Evolutionary conservation across 2,113 vertebrate genomes (phyloP).

Genomic region (Osmerus mordax): DNA sequence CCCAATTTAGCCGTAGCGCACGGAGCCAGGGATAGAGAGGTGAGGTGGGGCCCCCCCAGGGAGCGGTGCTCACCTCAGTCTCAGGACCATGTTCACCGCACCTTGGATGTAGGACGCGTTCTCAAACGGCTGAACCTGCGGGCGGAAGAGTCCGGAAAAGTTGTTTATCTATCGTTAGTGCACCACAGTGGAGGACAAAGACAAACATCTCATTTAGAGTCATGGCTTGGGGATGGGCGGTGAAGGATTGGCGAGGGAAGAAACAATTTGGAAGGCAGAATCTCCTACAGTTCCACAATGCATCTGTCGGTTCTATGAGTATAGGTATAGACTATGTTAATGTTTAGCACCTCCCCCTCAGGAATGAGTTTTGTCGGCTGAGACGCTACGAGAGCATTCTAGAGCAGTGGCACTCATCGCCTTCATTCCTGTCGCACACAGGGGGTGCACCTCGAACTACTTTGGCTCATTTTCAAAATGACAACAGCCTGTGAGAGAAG

Average conservation of each 20-base stretch:
- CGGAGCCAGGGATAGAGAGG: background rate
- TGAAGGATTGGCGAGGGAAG: no score
- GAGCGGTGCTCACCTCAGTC: constrained; percentile 85
- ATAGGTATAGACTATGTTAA: no score
- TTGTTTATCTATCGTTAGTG: no score
- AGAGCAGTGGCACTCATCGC: background rate
- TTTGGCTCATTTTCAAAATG: constrained; percentile 51
- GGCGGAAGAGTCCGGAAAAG: constrained; percentile 39
- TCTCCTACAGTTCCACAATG: no score
- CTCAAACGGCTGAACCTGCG: constrained; percentile 80
- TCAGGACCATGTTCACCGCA: constrained; percentile 92
- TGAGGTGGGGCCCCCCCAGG: constrained; percentile 13
- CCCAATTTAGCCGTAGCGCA: background rate
- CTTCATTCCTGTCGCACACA: constrained; percentile 5
- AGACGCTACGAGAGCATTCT: no score
- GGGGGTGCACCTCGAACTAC: constrained; percentile 38
- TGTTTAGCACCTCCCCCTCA: no score
- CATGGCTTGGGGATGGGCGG: no score
- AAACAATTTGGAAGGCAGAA: no score
- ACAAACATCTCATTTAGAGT: no score
- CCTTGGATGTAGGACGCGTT: constrained; percentile 73
- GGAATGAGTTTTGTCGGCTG: no score
- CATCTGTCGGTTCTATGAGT: no score
- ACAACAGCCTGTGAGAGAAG: constrained; percentile 52
- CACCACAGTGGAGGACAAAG: no score